Conservation (phyloP, 2,113 vertebrate genomes). For the Tragelaphus buxtoni region DNA sequence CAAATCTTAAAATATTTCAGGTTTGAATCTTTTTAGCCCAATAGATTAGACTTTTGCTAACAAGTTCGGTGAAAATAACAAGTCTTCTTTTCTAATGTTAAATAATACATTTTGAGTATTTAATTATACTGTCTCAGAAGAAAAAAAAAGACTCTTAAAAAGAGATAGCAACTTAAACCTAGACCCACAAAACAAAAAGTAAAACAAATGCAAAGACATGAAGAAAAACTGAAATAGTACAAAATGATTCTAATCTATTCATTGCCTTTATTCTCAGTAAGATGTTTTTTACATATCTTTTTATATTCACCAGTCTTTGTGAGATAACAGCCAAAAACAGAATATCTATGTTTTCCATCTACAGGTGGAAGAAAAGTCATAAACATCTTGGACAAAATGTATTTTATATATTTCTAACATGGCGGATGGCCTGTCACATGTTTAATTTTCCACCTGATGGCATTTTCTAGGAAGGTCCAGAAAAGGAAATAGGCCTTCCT, state of each 20-base stretch:
- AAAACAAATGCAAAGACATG: neutral
- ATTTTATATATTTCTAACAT: neutral
- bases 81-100: neutral
- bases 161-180: slow-evolving; percentile 1
- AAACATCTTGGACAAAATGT: neutral
- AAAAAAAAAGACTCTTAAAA: neutral
- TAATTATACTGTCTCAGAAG: neutral
- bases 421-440: neutral
- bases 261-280: neutral
- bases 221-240: neutral
- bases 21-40: neutral
- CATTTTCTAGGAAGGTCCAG: neutral
- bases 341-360: neutral
- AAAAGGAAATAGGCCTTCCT: neutral
- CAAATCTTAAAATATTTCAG: slow-evolving; percentile 23
- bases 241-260: neutral
- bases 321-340: neutral
- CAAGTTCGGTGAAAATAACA: neutral
- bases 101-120: neutral
- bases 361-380: neutral
- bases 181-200: neutral
- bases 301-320: neutral
- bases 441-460: neutral
- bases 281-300: neutral
- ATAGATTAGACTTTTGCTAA: neutral